Percentiles rank a stretch among this genome's conserved stretches.
Conservation (phyloP, 2,797 vertebrate genomes). For the Lacerta bilineata region DNA sequence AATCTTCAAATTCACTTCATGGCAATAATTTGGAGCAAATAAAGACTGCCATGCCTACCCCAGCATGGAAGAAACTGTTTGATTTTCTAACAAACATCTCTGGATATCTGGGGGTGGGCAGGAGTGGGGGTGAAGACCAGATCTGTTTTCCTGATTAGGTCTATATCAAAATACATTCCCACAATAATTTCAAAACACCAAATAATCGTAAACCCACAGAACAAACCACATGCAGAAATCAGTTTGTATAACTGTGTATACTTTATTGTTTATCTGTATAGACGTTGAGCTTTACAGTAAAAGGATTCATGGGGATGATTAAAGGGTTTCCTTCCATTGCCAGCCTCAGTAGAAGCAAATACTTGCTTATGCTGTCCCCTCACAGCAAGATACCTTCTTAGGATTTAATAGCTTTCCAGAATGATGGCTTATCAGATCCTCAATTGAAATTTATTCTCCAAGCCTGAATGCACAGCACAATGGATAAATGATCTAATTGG, state of each 20-base stretch:
- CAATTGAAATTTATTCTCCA: constrained; percentile 42
- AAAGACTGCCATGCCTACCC: not conserved
- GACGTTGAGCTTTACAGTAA: not conserved
- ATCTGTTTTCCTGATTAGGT: not conserved
- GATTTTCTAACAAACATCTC: not conserved
- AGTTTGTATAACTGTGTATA: not conserved
- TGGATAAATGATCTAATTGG: constrained; percentile 49
- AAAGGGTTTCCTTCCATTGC: constrained; percentile 38
- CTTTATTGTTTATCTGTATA: not conserved
- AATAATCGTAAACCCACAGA: not conserved
- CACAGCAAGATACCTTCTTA: constrained; percentile 27
- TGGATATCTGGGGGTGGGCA: not conserved
- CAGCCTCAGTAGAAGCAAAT: constrained; percentile 22
- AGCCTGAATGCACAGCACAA: constrained; percentile 54
- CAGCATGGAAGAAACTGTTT: not conserved
- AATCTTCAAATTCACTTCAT: not conserved
- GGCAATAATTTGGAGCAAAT: not conserved
- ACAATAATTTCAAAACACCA: not conserved
- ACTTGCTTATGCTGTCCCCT: not conserved
- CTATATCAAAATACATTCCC: not conserved
- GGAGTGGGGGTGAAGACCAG: not conserved
- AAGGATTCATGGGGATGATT: not conserved
- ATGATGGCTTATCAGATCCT: constrained; percentile 53
- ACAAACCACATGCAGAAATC: not conserved
- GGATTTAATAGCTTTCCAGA: constrained; percentile 55